Conservation (phyloP, 2,113 vertebrate genomes). For the Salvator merianae region DNA sequence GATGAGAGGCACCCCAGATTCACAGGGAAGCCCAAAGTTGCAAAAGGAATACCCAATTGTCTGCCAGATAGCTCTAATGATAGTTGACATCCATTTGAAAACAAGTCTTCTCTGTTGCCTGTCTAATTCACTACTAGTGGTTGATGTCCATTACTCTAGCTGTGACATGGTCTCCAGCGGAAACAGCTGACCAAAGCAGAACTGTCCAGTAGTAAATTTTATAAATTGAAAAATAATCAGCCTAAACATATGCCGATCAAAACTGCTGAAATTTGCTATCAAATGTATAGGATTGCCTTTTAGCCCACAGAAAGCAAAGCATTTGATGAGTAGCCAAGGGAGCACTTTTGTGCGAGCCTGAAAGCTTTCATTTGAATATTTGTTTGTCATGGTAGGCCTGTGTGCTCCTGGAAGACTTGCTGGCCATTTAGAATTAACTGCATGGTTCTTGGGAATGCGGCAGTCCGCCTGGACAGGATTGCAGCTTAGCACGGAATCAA, state of each 20-base stretch:
- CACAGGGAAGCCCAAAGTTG: neutral
- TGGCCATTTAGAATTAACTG: neutral
- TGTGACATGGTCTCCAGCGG: neutral
- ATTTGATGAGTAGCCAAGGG: neutral
- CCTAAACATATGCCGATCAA: neutral
- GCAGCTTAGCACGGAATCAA: constrained; percentile 7
- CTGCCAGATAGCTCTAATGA: no score
- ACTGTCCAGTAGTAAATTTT: neutral
- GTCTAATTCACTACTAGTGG: no score
- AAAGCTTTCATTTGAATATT: neutral
- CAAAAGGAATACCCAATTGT: no score
- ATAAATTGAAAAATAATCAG: neutral
- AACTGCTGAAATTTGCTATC: neutral
- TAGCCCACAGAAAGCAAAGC: neutral
- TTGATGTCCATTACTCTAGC: neutral
- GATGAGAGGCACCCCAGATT: neutral
- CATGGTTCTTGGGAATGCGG: neutral
- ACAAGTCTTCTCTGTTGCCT: no score
- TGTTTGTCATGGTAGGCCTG: neutral
- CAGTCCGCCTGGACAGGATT: neutral
- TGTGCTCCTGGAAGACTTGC: neutral
- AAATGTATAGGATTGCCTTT: neutral
- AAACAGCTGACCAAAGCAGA: neutral
- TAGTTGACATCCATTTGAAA: no score
- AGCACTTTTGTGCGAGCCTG: neutral